Base-by-base conservation (phyloP, 1,140 invertebrate genomes). In the Panonychus citri region DNA sequence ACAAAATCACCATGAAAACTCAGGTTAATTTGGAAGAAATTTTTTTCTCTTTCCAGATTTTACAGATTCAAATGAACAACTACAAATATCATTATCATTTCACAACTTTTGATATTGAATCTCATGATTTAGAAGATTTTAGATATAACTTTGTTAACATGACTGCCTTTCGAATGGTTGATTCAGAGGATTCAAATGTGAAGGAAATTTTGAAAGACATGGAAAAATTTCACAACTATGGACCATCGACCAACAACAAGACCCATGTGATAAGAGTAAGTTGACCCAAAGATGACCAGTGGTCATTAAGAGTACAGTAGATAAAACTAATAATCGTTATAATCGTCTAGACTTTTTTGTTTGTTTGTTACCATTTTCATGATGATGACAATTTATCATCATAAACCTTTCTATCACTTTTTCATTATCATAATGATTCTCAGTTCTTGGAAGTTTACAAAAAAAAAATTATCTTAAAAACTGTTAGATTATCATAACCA, bases 121-220 rank as follows among this genome's bases (percentile, higher is more conserved):
- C 83, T 15, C 88, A 88, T 64, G 85, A 90, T 69, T 69, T 91
- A 56, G 85, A 90, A 70, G 85, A 91, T 67, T 90, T 91, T 70
- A 85, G 85, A 66, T 89, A 90, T 72, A 90, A 90, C 70, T 81
- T 80, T 56, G 86, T 90, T 15, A 91, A 91, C 68, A 89, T 91
- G 72, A 90, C 85, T 42, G 83, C 85, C 7, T 91, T 85, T 71
- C 74, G 86, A 53, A 70, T 91, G 55, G 83, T 89, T 3, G 84
- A 89, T 68, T 74, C 81, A 1, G 81, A 81, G 26, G 78, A 83
- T 54, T 74, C 77, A 42, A 77, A 78, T 63, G 83, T 87, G 26
- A 74, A 75, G 57, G 80, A 84, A 57, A 74, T 79, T 2, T 73
- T 90, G 12, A 76, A 79, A 61, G 80, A 87, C 62, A 90, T 91